These are phyloP conservation scores for Drosophila peninsularis DNA, from an alignment of 2,888 invertebrate genomes.

Conservation along the genomic window DNA sequence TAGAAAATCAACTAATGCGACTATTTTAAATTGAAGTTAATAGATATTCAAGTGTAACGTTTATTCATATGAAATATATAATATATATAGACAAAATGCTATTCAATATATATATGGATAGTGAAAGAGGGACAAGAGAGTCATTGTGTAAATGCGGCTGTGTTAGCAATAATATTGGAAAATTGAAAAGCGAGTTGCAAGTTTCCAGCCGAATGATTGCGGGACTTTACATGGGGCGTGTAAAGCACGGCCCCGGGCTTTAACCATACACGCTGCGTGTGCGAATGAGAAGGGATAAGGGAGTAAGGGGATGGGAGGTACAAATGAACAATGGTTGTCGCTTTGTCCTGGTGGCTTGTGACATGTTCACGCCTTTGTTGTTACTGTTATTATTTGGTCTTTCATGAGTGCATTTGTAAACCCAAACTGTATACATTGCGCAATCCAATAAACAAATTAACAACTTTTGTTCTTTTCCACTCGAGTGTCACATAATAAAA, in stretches of 20 bases:
- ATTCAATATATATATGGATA: neutral
- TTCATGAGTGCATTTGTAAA: constrained; percentile 55
- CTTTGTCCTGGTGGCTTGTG: constrained; percentile 30
- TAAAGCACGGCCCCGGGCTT: constrained; percentile 10
- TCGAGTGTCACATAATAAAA: constrained; percentile 52
- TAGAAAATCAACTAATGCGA: constrained; percentile 14
- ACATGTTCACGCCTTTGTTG: constrained; percentile 51
- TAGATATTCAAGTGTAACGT: neutral
- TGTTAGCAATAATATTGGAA: constrained; percentile 7
- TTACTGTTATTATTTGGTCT: constrained; percentile 51
- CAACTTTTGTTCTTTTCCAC: constrained; percentile 73
- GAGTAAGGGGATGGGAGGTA: neutral
- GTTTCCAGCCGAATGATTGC: constrained; percentile 36
- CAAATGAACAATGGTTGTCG: constrained; percentile 42
- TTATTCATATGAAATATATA: neutral
- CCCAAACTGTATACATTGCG: constrained; percentile 61
- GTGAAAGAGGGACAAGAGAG: neutral
- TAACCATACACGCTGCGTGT: neutral
- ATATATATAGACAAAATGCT: neutral
- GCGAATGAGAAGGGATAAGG: neutral
- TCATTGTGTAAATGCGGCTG: neutral
- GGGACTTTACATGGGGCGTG: constrained; percentile 31
- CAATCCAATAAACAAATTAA: constrained; percentile 77
- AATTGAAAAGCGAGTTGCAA: constrained; percentile 6
- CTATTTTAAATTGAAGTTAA: neutral